Evolutionary conservation across 1,140 invertebrate genomes (phyloP).

Genomic region (Drosophila sechellia): DNA sequence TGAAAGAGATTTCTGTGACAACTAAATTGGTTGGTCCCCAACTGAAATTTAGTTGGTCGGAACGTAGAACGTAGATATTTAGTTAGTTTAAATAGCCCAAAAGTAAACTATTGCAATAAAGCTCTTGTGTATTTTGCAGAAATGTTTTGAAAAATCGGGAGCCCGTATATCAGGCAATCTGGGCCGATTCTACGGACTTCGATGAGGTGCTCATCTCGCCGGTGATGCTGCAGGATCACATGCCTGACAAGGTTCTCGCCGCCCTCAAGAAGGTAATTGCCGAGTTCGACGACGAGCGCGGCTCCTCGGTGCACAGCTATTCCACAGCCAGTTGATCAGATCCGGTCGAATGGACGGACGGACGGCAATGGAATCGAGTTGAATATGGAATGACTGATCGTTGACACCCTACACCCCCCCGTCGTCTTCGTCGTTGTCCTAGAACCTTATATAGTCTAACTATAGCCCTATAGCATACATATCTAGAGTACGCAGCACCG

Average conservation of each 20-base stretch:
- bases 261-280: constrained; percentile 93
- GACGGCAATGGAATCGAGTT: constrained; percentile 10
- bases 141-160: constrained; percentile 89
- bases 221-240: constrained; percentile 96
- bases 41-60: not conserved
- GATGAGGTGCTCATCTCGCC: constrained; percentile 96
- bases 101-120: not conserved
- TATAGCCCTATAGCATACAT: constrained; percentile 32
- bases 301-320: constrained; percentile 73
- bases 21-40: not conserved
- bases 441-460: constrained; percentile 44
- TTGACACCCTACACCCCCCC: constrained; percentile 12
- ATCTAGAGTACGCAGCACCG: constrained; percentile 47
- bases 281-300: constrained; percentile 67
- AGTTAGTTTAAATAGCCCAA: not conserved
- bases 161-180: constrained; percentile 95
- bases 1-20: constrained; percentile 5
- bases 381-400: constrained; percentile 29
- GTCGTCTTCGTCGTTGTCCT: constrained; percentile 43
- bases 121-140: constrained; percentile 84
- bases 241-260: constrained; percentile 95
- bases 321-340: constrained; percentile 73
- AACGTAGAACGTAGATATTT: constrained; percentile 3
- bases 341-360: not conserved
- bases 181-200: constrained; percentile 94